Evolutionary conservation across 2,113 vertebrate genomes (phyloP), one percentile per base, ranked within the genome.

Genomic region (Malaclemys terrapin): DNA sequence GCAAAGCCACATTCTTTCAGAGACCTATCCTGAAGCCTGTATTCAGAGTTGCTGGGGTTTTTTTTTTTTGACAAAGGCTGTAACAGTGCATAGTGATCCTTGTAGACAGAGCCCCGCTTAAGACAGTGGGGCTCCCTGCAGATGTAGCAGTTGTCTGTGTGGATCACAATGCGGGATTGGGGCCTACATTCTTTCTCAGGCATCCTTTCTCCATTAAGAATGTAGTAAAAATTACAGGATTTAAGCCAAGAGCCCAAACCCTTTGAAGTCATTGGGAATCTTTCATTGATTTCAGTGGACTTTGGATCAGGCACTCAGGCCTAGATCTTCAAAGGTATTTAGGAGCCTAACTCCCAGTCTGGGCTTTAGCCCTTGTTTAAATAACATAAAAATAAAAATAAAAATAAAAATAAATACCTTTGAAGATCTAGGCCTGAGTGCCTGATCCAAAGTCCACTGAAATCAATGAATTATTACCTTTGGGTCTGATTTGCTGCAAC

Each of bases 271-370:
- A 78, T 13, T n/a, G 29, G 56, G 93, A 54, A 50, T 45, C 0
- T n/a, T 93, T 82, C 91, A 65, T 69, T 93, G 78, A 47, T 91
- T 92, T 89, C 80, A 25, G 13, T 57, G 72, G 91, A 47, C 42
- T 57, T 91, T 80, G 85, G 45, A 42, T 86, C 49, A 85, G 72
- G 25, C 17, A 29, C 50, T 17, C 25, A 50, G 7, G 54, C 2
- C 27, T 14, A 78, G 42, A 14, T 47, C 45, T 4, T 7, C 42
- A 27, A 76, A 76, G 38, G 24, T 78, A 47, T 47, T 78, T 20
- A 72, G 65, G 35, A 17, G 16, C 62, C 62, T 65, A 65, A 65
- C 14, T 72, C 8, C n/a, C n/a, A 17, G 84, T 49, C 65, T 20
- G 49, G 62, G 53, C 89, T 83, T 96, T 92, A 49, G 6, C 47